Evolutionary conservation across 2,797 vertebrate species (phyloP).

Genomic region (Geotrypetes seraphini): DNA sequence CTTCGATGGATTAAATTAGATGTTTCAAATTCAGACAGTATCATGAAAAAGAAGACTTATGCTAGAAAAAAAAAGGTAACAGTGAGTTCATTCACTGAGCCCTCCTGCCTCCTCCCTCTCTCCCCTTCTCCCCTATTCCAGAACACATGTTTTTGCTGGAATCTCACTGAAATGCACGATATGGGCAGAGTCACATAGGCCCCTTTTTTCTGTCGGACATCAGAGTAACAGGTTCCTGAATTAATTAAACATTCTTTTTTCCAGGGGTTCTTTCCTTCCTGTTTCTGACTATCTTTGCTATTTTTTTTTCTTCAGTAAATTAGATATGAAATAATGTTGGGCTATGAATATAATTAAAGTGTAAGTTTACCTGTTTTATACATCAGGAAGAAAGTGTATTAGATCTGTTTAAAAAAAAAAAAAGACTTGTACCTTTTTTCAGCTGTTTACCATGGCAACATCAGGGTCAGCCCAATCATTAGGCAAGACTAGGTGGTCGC

Average conservation of each 20-base stretch:
- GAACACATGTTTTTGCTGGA: conserved; percentile 59
- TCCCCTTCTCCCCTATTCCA: conserved; percentile 34
- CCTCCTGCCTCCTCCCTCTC: conserved; percentile 13
- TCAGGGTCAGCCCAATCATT: too few species aligned
- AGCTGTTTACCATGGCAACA: too few species aligned
- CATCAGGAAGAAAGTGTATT: conserved; percentile 33
- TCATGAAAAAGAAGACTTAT: conserved; percentile 80
- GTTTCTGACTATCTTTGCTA: conserved; percentile 25
- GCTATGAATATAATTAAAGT: conserved; percentile 39
- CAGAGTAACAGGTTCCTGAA: conserved; percentile 30
- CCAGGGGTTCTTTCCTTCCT: conserved; percentile 11
- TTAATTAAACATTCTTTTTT: conserved; percentile 26
- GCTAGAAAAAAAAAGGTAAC: conserved; percentile 76
- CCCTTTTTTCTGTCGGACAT: too few species aligned
- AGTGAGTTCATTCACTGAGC: conserved; percentile 89
- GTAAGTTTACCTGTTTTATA: conserved; percentile 39
- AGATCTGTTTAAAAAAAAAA: conserved; percentile 28
- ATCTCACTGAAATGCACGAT: conserved; percentile 32
- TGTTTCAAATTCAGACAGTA: conserved; percentile 84
- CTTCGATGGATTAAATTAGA: conserved; percentile 91
- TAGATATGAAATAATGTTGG: conserved; percentile 42
- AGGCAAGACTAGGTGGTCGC: too few species aligned
- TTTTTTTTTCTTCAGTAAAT: conserved; percentile 44
- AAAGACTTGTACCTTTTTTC: too few species aligned
- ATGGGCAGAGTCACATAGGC: too few species aligned